Base-by-base conservation (phyloP, 35 echinoderm and acorn worm genomes). In the Stichopus chloronotus region DNA sequence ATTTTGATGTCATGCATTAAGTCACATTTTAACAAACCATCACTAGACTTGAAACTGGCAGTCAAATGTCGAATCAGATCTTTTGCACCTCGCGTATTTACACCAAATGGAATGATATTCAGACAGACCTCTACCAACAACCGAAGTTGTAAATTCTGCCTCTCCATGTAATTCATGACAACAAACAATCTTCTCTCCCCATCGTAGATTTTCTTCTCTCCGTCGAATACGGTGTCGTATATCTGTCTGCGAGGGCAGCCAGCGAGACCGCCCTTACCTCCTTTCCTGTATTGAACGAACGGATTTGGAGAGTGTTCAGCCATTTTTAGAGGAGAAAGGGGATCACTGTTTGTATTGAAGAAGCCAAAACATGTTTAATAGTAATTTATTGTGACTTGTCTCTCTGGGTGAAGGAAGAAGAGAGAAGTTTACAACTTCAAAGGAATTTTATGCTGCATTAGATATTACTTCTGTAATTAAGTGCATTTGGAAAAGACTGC, bases 21-120 rank as follows among this genome's bases (percentile, higher is more conserved):
- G 30, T 43, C 30, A 43, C 30, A 74, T 74, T n/a, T 74, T 20
- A n/a, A 21, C 7, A 74, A 74, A n/a, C 59, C 22, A 74, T 14
- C 69, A 74, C 69, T 74, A 74, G 1, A 74, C 17, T 74, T 74
- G 22, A 74, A 74, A 74, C 69, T 3, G 22, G 22, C 69, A 20
- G 69, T 74, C 22, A 74, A 43, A 74, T 74, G 69, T 74, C 19
- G 69, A 74, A 74, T 74, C 69, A 74, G 30, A 74, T 74, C 69
- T n/a, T 3, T 43, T 43, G 3, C 30, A 0, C 69, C 69, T n/a
- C 69, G 6, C 2, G 69, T 74, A 16, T 74, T 74, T 74, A 74
- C 19, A 16, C 14, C 4, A 19, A n/a, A 21, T 4, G n/a, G 13
- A 43, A 43, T 43, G 30, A 43, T 43, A 43, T 43, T 43, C 30